These are phyloP conservation scores for Atethmia centrago DNA, from an alignment of 2,888 invertebrate species.

Conservation along the genomic window DNA sequence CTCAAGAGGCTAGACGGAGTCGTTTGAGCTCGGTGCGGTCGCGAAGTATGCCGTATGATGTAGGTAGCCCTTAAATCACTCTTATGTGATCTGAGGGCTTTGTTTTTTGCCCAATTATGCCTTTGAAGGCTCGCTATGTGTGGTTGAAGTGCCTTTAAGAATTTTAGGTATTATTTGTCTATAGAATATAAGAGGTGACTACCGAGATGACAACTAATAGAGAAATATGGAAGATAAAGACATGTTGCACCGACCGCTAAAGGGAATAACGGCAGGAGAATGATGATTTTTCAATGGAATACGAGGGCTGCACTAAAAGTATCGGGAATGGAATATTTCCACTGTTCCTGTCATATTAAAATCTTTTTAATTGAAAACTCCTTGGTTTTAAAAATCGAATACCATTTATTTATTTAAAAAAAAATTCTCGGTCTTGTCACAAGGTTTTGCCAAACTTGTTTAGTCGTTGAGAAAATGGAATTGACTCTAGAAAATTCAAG, in stretches of 20 bases:
- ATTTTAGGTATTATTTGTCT: background rate
- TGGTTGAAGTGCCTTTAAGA: background rate
- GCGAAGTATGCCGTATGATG: slow-evolving; percentile 38
- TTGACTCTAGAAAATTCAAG: too few relatives aligned
- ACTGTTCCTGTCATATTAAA: too few relatives aligned
- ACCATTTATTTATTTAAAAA: too few relatives aligned
- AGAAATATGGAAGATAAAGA: background rate
- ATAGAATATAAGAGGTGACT: background rate
- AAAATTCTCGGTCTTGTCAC: too few relatives aligned
- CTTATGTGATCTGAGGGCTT: slow-evolving; percentile 23
- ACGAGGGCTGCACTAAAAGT: too few relatives aligned
- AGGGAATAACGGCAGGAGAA: fast-evolving
- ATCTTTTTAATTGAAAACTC: too few relatives aligned
- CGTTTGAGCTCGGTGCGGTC: slow-evolving; percentile 53
- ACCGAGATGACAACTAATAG: background rate
- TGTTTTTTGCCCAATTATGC: slow-evolving; percentile 41
- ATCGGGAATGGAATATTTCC: too few relatives aligned
- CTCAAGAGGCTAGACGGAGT: slow-evolving; percentile 51
- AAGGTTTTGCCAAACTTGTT: too few relatives aligned
- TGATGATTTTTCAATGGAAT: background rate
- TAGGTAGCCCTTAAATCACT: slow-evolving; percentile 43
- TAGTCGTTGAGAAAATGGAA: too few relatives aligned
- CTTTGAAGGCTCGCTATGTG: slow-evolving; percentile 11
- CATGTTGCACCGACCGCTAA: too few relatives aligned
- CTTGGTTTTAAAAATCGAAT: too few relatives aligned